Evolutionary conservation across 2,888 invertebrate species (phyloP).

Genomic region (Isoperla grammatica): DNA sequence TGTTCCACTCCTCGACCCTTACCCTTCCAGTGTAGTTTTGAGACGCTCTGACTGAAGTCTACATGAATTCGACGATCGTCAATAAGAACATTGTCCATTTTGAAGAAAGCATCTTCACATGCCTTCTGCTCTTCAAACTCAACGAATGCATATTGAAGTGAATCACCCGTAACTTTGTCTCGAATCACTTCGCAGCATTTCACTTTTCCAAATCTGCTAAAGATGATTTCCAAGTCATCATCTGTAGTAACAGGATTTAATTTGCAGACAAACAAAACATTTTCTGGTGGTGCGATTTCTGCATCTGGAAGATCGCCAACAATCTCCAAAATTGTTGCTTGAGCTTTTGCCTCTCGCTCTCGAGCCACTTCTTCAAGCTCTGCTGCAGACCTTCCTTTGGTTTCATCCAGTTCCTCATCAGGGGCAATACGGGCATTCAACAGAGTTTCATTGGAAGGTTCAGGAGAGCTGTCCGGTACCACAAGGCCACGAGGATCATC

Average conservation of each 20-base stretch:
- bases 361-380: constrained; percentile 84
- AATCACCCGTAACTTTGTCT: constrained; percentile 88
- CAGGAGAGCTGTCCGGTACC: constrained; percentile 82
- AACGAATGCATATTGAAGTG: constrained; percentile 97
- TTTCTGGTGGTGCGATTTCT: constrained; percentile 97
- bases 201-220: constrained; percentile 92
- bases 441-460: constrained; percentile 74
- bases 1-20: constrained; percentile 75
- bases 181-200: constrained; percentile 92
- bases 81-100: constrained; percentile 99
- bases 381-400: constrained; percentile 72
- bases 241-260: constrained; percentile 97
- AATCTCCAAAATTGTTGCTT: constrained; percentile 97
- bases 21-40: constrained; percentile 87
- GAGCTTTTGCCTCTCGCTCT: constrained; percentile 89
- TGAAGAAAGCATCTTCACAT: constrained; percentile 97
- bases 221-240: constrained; percentile 96
- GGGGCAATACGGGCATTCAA: constrained; percentile 82
- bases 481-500: constrained; percentile 76
- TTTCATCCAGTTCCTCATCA: constrained; percentile 90
- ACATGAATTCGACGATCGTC: constrained; percentile 98
- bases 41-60: constrained; percentile 98
- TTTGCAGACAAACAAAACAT: constrained; percentile 98
- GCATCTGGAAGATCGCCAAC: constrained; percentile 97
- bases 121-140: constrained; percentile 89